Conservation (phyloP, 30 jellyfish, hydroid and myxozoan genomes). For the Cassiopea andromeda region DNA sequence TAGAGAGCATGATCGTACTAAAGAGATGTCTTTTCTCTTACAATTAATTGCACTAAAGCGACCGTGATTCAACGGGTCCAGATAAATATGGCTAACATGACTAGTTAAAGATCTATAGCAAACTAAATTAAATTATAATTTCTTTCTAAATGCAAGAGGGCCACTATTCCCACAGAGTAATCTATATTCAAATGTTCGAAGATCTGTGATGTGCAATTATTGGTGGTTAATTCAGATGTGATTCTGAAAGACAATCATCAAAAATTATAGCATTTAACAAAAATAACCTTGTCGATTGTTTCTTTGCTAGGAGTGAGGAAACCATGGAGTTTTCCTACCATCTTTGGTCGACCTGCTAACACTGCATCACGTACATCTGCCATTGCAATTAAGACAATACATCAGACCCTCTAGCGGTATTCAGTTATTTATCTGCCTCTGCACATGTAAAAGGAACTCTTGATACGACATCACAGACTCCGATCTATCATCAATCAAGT, state of each 20-base stretch:
- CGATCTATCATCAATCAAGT: conserved; percentile 90
- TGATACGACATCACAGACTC: conserved; percentile 96
- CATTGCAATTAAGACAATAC: neutral
- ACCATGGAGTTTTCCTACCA: neutral
- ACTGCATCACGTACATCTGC: neutral
- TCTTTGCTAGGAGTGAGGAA: neutral
- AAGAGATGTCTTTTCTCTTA: too few relatives aligned
- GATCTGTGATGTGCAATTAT: neutral
- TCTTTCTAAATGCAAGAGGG: neutral
- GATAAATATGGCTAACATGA: neutral
- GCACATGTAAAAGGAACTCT: conserved; percentile 90
- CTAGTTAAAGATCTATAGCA: neutral
- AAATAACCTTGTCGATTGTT: neutral
- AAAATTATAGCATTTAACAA: neutral
- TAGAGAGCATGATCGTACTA: too few relatives aligned
- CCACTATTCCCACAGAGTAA: neutral
- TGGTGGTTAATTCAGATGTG: neutral
- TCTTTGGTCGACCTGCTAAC: neutral
- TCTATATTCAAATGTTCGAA: neutral
- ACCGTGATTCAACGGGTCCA: neutral
- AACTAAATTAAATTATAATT: neutral
- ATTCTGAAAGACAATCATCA: neutral
- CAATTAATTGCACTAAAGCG: neutral
- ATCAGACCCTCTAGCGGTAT: neutral
- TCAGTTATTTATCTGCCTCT: conserved; percentile 84